Base-by-base conservation (phyloP, 2,888 invertebrate genomes). In the Aromia moschata region DNA sequence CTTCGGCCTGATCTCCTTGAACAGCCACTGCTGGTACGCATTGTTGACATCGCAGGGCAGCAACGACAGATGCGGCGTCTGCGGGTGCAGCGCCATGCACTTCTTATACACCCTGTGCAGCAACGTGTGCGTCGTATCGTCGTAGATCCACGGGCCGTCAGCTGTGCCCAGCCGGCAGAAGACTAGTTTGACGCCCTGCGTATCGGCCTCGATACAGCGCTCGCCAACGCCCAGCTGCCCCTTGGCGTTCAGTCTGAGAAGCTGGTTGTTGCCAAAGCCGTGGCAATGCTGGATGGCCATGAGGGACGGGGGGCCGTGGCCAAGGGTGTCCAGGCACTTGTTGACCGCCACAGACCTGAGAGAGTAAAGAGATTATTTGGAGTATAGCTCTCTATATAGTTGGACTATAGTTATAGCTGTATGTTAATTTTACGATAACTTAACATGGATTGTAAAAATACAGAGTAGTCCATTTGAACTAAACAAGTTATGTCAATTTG, bases 221-320 rank as follows among this genome's bases (percentile, higher is more conserved):
- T 99, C 99, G 18, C 98, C 99, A 1, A 96, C 91, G 25, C 96
- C 94, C 44, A 77, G 77, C 81, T 99, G 98, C 0, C 98, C 98
- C 68, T 93, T 92, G 12, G 90, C 89, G 83, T 99, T 99, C 54
- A 98, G 83, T 20, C 98, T 85, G 76, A 96, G 89, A 73, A 97
- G 80, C 86, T 98, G 89, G 83, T 97, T 98, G 77, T 94, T 97
- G 59, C 98, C 98, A 70, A 90, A 89, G 16, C 97, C 96, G 81
- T 99, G 98, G 76, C 98, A 99, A 52, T 90, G 86, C 11, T 93
- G 91, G 10, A 94, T 89, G 59, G 96, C 96, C 83, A 98, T 92
- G 64, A 93, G 88, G 66, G 88, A 91, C 45, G 98, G 98, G 2
- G 97, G 96, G 1, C 89, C 89, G 74, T 93, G 92, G 0, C 98